Conservation (phyloP, 1,140 invertebrate species). For the Drosophila nigrodunni region DNA sequence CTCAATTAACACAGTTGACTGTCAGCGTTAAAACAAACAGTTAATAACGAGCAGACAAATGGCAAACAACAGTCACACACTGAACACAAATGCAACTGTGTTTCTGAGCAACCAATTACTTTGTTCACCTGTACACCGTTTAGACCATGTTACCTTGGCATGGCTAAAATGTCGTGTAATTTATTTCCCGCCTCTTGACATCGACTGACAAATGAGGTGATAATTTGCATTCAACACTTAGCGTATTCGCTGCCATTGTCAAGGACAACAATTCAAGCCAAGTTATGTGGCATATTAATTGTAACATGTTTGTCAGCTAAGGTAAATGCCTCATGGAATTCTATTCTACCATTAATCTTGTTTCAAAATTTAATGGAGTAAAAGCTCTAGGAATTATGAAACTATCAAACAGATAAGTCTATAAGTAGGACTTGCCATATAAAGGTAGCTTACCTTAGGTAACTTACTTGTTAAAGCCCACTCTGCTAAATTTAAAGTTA, state of each 20-base stretch:
- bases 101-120: conserved; percentile 6
- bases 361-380: not conserved
- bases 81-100: not conserved
- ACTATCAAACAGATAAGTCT: too few relatives aligned
- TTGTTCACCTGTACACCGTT: not conserved
- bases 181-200: conserved; percentile 8
- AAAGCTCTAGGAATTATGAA: too few relatives aligned
- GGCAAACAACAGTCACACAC: not conserved
- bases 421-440: too few relatives aligned
- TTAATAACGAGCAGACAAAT: not conserved
- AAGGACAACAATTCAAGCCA: conserved; percentile 4
- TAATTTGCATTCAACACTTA: conserved; percentile 12
- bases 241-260: conserved; percentile 3
- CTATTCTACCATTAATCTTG: not conserved
- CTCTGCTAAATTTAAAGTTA: too few relatives aligned
- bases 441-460: too few relatives aligned
- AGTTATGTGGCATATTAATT: conserved; percentile 8
- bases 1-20: not conserved
- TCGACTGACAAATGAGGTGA: conserved; percentile 25
- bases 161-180: conserved; percentile 11
- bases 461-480: too few relatives aligned
- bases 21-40: not conserved
- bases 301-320: not conserved
- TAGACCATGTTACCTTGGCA: not conserved
- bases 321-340: not conserved